Conservation (phyloP, 2,797 vertebrate genomes). For the Benthosema pterotum region DNA sequence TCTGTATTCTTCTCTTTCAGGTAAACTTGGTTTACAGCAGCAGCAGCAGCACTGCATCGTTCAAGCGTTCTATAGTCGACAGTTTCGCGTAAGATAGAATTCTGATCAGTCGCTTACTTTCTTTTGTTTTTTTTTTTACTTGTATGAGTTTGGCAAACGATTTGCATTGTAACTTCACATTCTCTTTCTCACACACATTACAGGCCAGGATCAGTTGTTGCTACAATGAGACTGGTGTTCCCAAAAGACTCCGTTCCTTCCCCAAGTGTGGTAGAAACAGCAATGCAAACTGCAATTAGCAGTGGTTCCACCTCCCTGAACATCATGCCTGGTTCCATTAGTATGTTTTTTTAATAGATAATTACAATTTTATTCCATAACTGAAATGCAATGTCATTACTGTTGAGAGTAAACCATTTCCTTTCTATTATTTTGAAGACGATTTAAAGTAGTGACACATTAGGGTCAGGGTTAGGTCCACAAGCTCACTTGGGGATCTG, state of each 20-base stretch:
- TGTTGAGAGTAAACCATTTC: no score
- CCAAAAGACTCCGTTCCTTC: constrained; percentile 29
- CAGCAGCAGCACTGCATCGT: constrained; percentile 10
- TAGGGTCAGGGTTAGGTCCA: no score
- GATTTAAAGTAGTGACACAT: no score
- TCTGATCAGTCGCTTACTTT: not conserved
- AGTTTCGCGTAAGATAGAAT: constrained; percentile 52
- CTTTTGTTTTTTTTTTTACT: no score
- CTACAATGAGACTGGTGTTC: constrained; percentile 43
- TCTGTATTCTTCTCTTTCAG: constrained; percentile 48
- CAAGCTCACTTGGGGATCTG: no score
- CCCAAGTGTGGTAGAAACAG: not conserved
- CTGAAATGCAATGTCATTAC: no score
- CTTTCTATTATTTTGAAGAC: no score
- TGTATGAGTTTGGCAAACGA: rapidly evolving
- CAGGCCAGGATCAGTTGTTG: constrained; percentile 58
- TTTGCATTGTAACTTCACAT: not conserved
- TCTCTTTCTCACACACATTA: constrained; percentile 4
- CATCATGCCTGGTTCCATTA: constrained; percentile 15
- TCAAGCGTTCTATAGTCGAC: constrained; percentile 26
- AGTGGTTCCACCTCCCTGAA: constrained; percentile 10
- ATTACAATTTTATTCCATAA: no score
- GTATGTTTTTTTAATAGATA: no score
- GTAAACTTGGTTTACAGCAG: constrained; percentile 22
- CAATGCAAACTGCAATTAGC: not conserved